phyloP scores from a whole-genome alignment of 2,113 vertebrate species.

The Baryphthengus martii region DNA sequence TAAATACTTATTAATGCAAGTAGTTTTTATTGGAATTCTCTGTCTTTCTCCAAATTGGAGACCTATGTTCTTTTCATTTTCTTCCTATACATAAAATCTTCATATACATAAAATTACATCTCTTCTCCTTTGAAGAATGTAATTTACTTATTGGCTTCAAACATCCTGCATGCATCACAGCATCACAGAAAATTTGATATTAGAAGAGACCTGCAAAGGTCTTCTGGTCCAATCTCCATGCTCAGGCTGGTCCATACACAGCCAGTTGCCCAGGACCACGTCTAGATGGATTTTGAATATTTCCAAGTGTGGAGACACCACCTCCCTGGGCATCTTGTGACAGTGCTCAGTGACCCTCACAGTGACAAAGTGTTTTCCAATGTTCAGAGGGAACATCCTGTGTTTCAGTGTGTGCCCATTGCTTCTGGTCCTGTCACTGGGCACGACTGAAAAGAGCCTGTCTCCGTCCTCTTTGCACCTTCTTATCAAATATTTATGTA shows the following conservation, averaged over 20 bases:
- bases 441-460: neutral
- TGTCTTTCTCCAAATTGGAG: neutral
- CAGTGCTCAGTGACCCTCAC: accelerated
- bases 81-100: neutral
- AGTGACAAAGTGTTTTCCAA: neutral
- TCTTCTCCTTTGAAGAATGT: neutral
- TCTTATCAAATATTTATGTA: neutral
- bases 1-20: neutral
- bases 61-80: neutral
- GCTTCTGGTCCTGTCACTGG: neutral
- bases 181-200: neutral
- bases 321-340: neutral
- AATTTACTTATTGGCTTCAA: neutral
- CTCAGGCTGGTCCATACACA: neutral
- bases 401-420: neutral
- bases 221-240: neutral
- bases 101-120: neutral
- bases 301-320: neutral
- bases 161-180: neutral
- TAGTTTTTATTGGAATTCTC: neutral
- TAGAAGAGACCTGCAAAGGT: neutral
- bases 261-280: neutral
- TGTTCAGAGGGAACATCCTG: neutral
- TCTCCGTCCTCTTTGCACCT: accelerated
- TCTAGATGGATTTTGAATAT: neutral